Base-by-base conservation (phyloP, 37 sponge, comb jelly and placozoan species). In the Geodia barretti region DNA sequence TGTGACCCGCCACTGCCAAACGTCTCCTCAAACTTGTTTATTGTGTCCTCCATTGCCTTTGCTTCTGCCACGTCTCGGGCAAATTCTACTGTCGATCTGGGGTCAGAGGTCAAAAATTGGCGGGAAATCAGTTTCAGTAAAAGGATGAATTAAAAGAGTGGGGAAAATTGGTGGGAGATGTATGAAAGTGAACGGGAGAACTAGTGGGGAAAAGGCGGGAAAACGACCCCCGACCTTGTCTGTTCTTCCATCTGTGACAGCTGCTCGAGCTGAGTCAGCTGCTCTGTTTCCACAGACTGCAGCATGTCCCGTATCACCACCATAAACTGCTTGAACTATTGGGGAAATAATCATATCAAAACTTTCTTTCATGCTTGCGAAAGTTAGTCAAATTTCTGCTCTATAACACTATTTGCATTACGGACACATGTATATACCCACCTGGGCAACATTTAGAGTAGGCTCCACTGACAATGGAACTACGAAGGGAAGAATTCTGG, bases 241-340 rank as follows among this genome's bases (percentile, higher is more conserved):
- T 95, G 86, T 80, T 92, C 90, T 36, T 92, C 80, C 95, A 95
- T 95, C 47, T 88, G 78, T n/a, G 86, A 72, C 20, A 88, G 79
- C 68, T 95, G 93, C 33, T 92, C 75, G 29, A 95, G 65, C 32
- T 92, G 65, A 0, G 80, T 31, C 40, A 62, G 66, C 14, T 95
- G 95, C 39, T 95, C 95, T 1, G 41, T 79, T 70, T 92, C 92
- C 39, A 95, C 79, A 31, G 66, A 68, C 40, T 74, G 30, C 32
- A 95, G 32, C 87, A 92, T 95, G 35, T 95, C 95, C 20, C 66
- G 68, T 28, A 95, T 86, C 64, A 95, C 86, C 35, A 38, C 40
- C 76, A 84, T 88, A 31, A 89, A 95, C 80, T 91, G 85, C 26
- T 82, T 84, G 74, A 89, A 95, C 95, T 95, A n/a, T n/a, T n/a